phyloP scores from a whole-genome alignment of 1,140 invertebrate genomes.

The Psilanteris sp. region DNA sequence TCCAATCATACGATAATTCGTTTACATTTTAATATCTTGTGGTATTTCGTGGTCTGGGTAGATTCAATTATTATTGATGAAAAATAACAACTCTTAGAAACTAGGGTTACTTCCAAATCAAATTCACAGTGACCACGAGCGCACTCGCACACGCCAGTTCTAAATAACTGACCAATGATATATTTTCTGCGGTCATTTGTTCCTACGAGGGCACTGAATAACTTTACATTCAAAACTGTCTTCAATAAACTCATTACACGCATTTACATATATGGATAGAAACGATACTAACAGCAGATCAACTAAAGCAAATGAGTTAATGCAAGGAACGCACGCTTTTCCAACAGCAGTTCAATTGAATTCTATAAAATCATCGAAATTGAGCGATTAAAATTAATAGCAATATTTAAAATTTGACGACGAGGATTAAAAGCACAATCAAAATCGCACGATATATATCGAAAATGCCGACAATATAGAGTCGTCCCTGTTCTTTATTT shows the following conservation, averaged over 20 bases:
- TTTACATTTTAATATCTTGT: slow-evolving; percentile 74
- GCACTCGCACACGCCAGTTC: slow-evolving; percentile 28
- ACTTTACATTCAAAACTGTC: slow-evolving; percentile 20
- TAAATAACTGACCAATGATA: slow-evolving; percentile 20
- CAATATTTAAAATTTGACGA: too few species aligned
- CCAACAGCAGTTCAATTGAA: not conserved
- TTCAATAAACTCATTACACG: slow-evolving; percentile 17
- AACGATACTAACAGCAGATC: too few species aligned
- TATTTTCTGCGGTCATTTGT: slow-evolving; percentile 21
- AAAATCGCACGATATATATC: slow-evolving; percentile 32
- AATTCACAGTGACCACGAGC: slow-evolving; percentile 26
- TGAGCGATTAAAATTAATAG: not conserved
- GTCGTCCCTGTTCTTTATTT: too few species aligned
- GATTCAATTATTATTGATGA: slow-evolving; percentile 42
- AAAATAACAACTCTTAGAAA: too few species aligned
- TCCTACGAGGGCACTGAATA: slow-evolving; percentile 19
- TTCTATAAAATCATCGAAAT: not conserved
- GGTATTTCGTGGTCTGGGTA: slow-evolving; percentile 75
- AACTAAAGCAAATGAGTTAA: not conserved
- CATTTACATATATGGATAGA: slow-evolving; percentile 15
- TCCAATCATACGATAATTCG: slow-evolving; percentile 67
- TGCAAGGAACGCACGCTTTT: slow-evolving; percentile 13
- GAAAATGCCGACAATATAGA: too few species aligned
- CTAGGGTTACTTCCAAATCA: not conserved
- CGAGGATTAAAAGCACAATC: slow-evolving; percentile 31